A percentile compares a stretch with the other conserved stretches of the same genome.
phyloP scores from a whole-genome alignment of 2,113 vertebrate species.

The Psephotus haematonotus region DNA sequence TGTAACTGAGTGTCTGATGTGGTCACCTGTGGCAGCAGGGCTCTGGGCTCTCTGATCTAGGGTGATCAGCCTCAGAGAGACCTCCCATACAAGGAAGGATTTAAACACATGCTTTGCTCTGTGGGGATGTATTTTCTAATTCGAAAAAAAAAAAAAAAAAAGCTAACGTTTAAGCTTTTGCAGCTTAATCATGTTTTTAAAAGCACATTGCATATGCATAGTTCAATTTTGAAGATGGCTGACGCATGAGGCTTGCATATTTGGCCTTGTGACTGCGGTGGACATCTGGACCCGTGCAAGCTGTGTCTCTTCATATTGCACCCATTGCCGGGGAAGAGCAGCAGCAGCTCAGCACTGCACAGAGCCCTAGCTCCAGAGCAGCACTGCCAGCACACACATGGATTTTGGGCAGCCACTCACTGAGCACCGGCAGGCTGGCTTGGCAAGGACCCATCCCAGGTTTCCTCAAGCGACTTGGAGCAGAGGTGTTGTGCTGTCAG shows the following conservation, averaged over 20 bases:
- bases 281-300: background rate
- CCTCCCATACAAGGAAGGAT: background rate
- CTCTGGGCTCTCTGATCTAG: background rate
- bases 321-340: background rate
- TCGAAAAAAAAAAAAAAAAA: background rate
- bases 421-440: background rate
- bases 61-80: background rate
- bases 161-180: conserved; percentile 15
- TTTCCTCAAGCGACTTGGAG: background rate
- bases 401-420: background rate
- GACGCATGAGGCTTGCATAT: background rate
- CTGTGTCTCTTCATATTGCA: fast-evolving
- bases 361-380: background rate
- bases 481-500: background rate
- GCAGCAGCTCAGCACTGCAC: background rate
- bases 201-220: background rate
- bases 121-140: background rate
- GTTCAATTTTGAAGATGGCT: background rate
- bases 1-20: conserved; percentile 17
- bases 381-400: background rate
- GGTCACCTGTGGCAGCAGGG: conserved; percentile 26
- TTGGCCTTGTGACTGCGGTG: background rate
- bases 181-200: conserved; percentile 21
- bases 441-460: no score
- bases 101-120: conserved; percentile 7